A percentile compares a stretch with the other conserved stretches of the same genome.
Evolutionary conservation across 2,888 invertebrate species (phyloP).

Genomic region (Lottia scabra): DNA sequence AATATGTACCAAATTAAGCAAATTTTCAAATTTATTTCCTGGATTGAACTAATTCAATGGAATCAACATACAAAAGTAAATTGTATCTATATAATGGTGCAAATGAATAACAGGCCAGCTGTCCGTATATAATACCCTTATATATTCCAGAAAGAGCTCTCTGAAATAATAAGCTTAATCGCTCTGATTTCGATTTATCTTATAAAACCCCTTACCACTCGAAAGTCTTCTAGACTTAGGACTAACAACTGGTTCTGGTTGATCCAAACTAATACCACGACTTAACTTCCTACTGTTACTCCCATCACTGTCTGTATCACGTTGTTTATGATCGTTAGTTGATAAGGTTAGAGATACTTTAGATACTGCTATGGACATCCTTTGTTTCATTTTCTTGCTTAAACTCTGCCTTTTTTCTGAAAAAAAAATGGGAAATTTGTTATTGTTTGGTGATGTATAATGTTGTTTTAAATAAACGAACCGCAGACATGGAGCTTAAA

Average conservation of each 20-base stretch:
- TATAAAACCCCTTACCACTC: constrained; percentile 8
- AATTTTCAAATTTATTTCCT: too few relatives aligned
- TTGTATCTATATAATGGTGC: too few relatives aligned
- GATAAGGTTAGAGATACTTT: constrained; percentile 38
- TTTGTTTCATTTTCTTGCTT: constrained; percentile 30
- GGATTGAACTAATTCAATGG: too few relatives aligned
- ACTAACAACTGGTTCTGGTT: constrained; percentile 27
- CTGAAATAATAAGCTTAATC: neutral
- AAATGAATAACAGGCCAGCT: too few relatives aligned
- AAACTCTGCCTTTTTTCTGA: constrained; percentile 30
- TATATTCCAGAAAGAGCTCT: too few relatives aligned
- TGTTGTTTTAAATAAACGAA: too few relatives aligned
- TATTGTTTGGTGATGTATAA: too few relatives aligned
- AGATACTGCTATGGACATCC: constrained; percentile 34
- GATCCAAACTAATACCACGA: constrained; percentile 9
- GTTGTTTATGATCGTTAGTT: constrained; percentile 28
- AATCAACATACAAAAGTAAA: too few relatives aligned
- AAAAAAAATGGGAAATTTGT: neutral
- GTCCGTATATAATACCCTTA: too few relatives aligned
- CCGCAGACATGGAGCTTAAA: too few relatives aligned
- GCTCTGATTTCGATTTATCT: constrained; percentile 1
- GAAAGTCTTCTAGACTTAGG: constrained; percentile 20
- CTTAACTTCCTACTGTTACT: neutral
- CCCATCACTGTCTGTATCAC: neutral
- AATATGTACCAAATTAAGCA: too few relatives aligned